Percentiles rank a stretch among this genome's conserved stretches.
These are phyloP conservation scores for Tenthredo livida DNA, from an alignment of 2,888 invertebrate species.

Conservation along the genomic window DNA sequence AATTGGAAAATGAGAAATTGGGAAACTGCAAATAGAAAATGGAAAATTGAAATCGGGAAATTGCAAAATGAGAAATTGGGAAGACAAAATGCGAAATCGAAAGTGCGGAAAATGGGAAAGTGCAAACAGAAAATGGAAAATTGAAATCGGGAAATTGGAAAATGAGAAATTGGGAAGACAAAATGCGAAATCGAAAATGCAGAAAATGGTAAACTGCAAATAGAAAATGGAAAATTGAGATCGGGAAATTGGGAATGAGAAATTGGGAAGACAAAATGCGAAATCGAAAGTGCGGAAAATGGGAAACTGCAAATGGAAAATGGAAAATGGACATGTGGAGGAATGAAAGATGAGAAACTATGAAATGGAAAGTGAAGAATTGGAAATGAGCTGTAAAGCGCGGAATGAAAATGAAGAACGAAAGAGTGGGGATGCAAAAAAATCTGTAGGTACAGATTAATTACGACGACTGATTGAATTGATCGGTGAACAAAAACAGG, in stretches of 20 bases:
- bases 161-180: too few species aligned
- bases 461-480: conserved; percentile 3
- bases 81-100: background rate
- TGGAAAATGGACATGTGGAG: background rate
- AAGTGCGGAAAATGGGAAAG: background rate
- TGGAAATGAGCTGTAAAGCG: background rate
- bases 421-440: conserved; percentile 7
- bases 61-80: background rate
- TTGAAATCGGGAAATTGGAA: too few species aligned
- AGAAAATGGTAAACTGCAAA: too few species aligned
- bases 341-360: background rate
- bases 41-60: too few species aligned
- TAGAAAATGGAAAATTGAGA: too few species aligned
- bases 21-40: too few species aligned
- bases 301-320: background rate
- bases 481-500: background rate
- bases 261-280: too few species aligned
- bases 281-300: too few species aligned
- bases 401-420: conserved; percentile 56
- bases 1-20: background rate
- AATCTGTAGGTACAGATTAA: conserved; percentile 35
- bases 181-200: too few species aligned
- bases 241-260: background rate
- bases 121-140: too few species aligned
- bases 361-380: background rate